These are phyloP conservation scores for Eupsilia transversa DNA, from an alignment of 2,888 invertebrate species.

Conservation along the genomic window DNA sequence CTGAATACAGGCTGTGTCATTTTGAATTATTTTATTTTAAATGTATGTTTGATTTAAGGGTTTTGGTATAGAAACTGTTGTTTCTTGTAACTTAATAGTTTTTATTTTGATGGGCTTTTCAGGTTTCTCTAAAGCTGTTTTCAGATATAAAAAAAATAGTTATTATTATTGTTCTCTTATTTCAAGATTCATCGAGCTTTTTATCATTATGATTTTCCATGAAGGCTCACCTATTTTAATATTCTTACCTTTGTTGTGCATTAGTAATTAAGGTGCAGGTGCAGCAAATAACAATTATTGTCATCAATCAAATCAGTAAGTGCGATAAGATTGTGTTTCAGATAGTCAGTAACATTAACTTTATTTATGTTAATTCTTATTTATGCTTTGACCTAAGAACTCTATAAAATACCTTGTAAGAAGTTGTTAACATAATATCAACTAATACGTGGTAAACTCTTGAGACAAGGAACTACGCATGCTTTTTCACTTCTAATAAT, in stretches of 20 bases:
- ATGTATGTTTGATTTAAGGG: conserved; percentile 11
- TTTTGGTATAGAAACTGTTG: background rate
- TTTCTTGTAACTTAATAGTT: conserved; percentile 3
- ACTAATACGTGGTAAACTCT: background rate
- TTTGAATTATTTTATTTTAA: conserved; percentile 30
- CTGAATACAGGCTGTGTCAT: conserved; percentile 71
- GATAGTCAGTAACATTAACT: conserved; percentile 32
- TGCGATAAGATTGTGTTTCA: conserved; percentile 49
- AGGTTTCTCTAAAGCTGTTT: background rate
- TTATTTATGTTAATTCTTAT: conserved; percentile 50
- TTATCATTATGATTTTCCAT: conserved; percentile 5
- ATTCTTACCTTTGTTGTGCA: conserved; percentile 1
- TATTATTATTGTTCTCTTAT: too few relatives aligned
- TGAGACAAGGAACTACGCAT: background rate
- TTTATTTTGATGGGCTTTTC: background rate
- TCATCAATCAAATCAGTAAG: conserved; percentile 53
- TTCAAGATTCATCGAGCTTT: background rate
- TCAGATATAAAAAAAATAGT: background rate
- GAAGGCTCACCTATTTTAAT: background rate
- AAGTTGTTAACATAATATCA: background rate
- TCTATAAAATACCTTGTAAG: conserved; percentile 24
- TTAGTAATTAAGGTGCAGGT: conserved; percentile 32
- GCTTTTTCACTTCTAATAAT: background rate
- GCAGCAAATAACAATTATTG: conserved; percentile 28
- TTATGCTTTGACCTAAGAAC: conserved; percentile 29